phyloP scores from a whole-genome alignment of 1,140 invertebrate species.

The Neodiprion lecontei region DNA sequence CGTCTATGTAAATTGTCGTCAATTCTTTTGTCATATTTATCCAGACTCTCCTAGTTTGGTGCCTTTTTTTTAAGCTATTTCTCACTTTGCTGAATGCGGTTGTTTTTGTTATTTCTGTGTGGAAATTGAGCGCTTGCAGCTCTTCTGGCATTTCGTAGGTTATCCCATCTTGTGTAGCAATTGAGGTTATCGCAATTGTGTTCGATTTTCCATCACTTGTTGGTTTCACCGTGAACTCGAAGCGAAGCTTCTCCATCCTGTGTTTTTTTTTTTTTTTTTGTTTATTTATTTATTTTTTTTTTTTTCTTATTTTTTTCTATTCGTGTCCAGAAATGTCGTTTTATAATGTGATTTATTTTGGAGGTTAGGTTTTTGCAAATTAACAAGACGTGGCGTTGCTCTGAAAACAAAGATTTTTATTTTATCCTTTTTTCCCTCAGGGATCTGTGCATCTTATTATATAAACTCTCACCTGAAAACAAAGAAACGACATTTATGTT shows the following conservation, averaged over 20 bases:
- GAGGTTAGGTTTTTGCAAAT: no score
- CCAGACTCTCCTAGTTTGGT: not conserved
- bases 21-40: not conserved
- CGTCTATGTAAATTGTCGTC: slow-evolving; percentile 9
- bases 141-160: not conserved
- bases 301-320: no score
- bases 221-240: slow-evolving; percentile 20
- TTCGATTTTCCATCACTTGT: slow-evolving; percentile 26
- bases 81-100: not conserved
- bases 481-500: no score
- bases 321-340: not conserved
- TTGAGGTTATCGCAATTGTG: slow-evolving; percentile 26
- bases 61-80: not conserved
- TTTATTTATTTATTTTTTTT: no score
- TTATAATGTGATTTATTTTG: not conserved
- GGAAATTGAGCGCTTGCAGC: not conserved
- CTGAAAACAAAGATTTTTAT: no score
- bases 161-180: slow-evolving; percentile 17
- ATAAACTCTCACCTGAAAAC: no score
- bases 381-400: no score
- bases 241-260: slow-evolving; percentile 5
- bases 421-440: no score
- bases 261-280: not conserved
- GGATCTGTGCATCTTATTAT: no score
- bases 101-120: not conserved